Evolutionary conservation across 2,797 vertebrate genomes (phyloP), one percentile per base, ranked within the genome.

Genomic region (Gadopsis marmoratus): DNA sequence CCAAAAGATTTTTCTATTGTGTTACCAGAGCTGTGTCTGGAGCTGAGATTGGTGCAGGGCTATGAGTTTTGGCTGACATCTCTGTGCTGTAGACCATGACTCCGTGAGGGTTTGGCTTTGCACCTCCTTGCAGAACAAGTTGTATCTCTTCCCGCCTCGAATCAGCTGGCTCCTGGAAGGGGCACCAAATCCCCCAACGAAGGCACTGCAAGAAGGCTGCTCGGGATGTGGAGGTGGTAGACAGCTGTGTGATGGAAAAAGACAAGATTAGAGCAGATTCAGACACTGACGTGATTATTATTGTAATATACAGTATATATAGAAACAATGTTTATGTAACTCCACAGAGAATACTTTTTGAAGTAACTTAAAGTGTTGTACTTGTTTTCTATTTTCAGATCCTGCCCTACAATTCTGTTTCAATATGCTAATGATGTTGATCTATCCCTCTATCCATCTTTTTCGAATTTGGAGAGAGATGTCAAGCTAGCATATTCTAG

Each of bases 111-210:
- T 95, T 96, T 7, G 88, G 95, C 83, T 17, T 54, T 53, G 95
- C 69, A 0, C 97, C 96, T 0, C 97, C 97, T 13, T 90, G 95
- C 84, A 99, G 91, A 29, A 95, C 91, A 51, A 99, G 86, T 55
- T 89, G 92, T 70, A 96, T 94, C 0, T 94, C 93, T 0, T 91
- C 90, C 3, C 89, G 75, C 3, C 74, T 82, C 72, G 83, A 82
- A 55, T 86, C 83, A 50, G 71, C 12, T 0, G 87, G 7, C 0
- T 91, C 93, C 0, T 29, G 90, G 26, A 80, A 82, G 0, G 97
- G 97, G 84, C 81, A 97, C 96, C 97, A 98, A 29, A 93, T 81
- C 0, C 96, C 97, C 98, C 98, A 99, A 64, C 97, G 95, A 21
- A 99, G 86, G 14, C 95, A 93, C 84, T 96, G 95, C 95, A 97